Conservation (phyloP, 2,797 vertebrate genomes). For the Danio albolineatus region DNA sequence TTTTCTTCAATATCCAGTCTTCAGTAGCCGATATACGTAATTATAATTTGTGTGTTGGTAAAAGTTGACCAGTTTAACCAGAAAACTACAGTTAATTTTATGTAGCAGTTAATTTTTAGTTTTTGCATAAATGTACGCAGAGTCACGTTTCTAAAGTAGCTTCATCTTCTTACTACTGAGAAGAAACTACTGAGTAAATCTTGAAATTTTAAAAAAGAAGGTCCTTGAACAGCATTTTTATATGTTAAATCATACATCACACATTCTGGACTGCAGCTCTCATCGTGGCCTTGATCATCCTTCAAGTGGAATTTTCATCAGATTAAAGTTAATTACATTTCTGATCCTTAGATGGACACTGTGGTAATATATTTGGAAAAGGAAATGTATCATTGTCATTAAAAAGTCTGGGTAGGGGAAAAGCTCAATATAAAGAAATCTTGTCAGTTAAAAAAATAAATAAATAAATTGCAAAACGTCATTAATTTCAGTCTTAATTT, state of each 20-base stretch:
- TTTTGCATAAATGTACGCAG: too few species aligned
- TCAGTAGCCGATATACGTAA: too few species aligned
- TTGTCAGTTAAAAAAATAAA: not conserved
- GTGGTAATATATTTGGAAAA: not conserved
- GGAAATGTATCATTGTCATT: not conserved
- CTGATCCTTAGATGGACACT: not conserved
- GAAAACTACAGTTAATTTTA: too few species aligned
- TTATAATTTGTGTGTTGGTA: too few species aligned
- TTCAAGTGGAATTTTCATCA: not conserved
- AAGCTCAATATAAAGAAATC: not conserved
- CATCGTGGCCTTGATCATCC: not conserved
- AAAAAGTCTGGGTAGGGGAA: not conserved
- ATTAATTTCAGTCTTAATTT: too few species aligned
- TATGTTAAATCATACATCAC: not conserved
- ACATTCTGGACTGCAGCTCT: not conserved
- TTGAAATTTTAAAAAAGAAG: not conserved
- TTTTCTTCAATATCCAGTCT: too few species aligned
- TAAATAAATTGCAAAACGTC: too few species aligned
- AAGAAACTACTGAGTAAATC: not conserved
- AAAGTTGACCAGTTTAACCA: too few species aligned
- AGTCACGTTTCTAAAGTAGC: too few species aligned
- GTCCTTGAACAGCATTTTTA: not conserved
- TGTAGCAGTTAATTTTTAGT: too few species aligned
- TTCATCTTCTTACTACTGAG: not conserved
- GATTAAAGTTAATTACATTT: not conserved